Percentiles rank a stretch among this genome's conserved stretches.
Conservation (phyloP, 2,113 vertebrate species). For the Antechinus flavipes region DNA sequence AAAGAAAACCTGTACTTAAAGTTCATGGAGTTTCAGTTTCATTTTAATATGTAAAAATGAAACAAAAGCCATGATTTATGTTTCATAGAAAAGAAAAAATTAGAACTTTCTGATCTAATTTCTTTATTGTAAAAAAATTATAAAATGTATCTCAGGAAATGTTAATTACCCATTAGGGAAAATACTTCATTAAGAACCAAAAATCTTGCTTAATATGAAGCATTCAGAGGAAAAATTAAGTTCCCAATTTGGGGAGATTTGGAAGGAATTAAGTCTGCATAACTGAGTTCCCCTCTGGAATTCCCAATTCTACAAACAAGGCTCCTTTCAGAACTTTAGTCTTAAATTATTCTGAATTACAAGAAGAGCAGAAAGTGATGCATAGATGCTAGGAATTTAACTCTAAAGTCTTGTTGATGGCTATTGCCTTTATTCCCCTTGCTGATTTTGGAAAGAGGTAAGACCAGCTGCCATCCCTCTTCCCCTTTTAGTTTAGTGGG, state of each 20-base stretch:
- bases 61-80: constrained; percentile 65
- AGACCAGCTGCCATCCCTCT: constrained; percentile 57
- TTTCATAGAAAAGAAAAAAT: constrained; percentile 60
- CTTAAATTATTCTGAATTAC: constrained; percentile 74
- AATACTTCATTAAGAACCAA: constrained; percentile 31
- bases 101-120: constrained; percentile 55
- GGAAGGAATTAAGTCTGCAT: constrained; percentile 75
- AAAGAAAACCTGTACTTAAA: constrained; percentile 40
- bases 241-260: constrained; percentile 59
- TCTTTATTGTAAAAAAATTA: constrained; percentile 57
- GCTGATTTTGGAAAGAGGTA: constrained; percentile 76
- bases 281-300: constrained; percentile 78
- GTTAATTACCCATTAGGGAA: constrained; percentile 56
- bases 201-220: constrained; percentile 60
- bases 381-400: constrained; percentile 62
- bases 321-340: constrained; percentile 78
- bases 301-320: constrained; percentile 77
- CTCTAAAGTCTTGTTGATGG: constrained; percentile 40
- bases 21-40: constrained; percentile 28
- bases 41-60: constrained; percentile 49
- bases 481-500: constrained; percentile 62
- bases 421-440: constrained; percentile 49
- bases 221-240: constrained; percentile 42
- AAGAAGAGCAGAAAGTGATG: constrained; percentile 71
- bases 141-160: constrained; percentile 60